Evolutionary conservation across 2,797 vertebrate species (phyloP), one percentile per base, ranked within the genome.

Genomic region (Enteromius afrohamiltoni): DNA sequence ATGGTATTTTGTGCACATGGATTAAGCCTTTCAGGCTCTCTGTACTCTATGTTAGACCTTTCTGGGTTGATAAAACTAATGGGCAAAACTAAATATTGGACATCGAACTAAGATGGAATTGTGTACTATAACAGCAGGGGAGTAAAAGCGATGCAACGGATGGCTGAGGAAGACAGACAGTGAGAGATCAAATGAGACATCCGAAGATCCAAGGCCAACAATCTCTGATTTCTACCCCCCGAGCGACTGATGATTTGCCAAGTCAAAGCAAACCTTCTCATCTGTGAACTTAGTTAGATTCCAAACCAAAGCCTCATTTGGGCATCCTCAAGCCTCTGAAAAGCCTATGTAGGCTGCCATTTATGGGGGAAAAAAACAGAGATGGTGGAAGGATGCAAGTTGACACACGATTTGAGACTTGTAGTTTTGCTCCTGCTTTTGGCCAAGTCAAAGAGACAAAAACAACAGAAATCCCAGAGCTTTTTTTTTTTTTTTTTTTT

Each of bases 141-240:
- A 80, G 78, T 64, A 83, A 62, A 31, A 85, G 55, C 29, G 68
- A 84, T 31, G 51, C 45, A 86, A 82, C 68, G 64, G 78, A 85
- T 70, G 77, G 73, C 78, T 69, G 73, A 84, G 84, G 82, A 85
- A 85, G 83, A 83, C 78, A 85, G 87, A 81, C 77, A 83, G 79
- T 9, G 79, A 84, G 82, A 86, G 71, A 88, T 90, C 87, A 87
- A 87, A 88, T 87, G 76, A 83, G 78, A 88, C 84, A 87, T 89
- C 88, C 83, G 73, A 90, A 87, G 85, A 83, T 84, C 81, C 49
- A 67, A 83, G 79, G 82, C 87, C 85, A 89, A 80, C 64, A 83
- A 80, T 75, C 86, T 88, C 86, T 87, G 85, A 85, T 85, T 89
- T 86, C 70, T 86, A 80, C 82, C 83, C 83, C 69, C 79, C 45